A percentile compares a stretch with the other conserved stretches of the same genome.
phyloP scores from a whole-genome alignment of 2,797 vertebrate genomes.

The Phalanger gymnotis region DNA sequence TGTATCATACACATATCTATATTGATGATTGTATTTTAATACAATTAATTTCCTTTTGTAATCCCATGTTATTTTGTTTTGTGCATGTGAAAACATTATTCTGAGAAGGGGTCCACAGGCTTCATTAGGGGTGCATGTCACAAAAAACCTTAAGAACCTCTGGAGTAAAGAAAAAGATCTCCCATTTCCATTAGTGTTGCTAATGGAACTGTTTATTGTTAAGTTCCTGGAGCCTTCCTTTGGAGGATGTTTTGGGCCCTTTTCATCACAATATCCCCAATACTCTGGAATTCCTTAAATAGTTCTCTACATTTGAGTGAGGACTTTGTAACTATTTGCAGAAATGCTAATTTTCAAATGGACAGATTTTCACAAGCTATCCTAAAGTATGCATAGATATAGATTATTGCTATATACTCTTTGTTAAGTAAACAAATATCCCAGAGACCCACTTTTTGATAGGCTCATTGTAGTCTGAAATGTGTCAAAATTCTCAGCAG shows the following conservation, averaged over 20 bases:
- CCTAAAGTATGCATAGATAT: neutral
- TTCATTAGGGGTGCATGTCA: neutral
- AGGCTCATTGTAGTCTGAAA: constrained; percentile 49
- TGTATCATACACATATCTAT: neutral
- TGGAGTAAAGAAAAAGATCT: constrained; percentile 1
- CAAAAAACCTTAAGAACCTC: neutral
- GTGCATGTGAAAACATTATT: neutral
- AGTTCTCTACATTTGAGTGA: neutral
- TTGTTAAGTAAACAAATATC: constrained; percentile 28
- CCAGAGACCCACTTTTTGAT: constrained; percentile 34
- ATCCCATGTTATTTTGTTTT: neutral
- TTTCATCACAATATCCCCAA: neutral
- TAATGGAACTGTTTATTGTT: neutral
- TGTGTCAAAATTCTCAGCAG: constrained; percentile 67
- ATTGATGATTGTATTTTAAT: neutral
- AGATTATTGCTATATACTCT: neutral
- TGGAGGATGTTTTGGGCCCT: constrained; percentile 13
- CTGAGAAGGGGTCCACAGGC: neutral
- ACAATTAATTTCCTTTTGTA: neutral
- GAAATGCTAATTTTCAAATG: constrained; percentile 10
- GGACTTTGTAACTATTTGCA: neutral
- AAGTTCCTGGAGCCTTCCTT: neutral
- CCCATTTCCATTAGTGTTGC: neutral
- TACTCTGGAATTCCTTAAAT: constrained; percentile 3
- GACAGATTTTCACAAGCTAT: neutral